A percentile compares a stretch with the other conserved stretches of the same genome.
Evolutionary conservation across 2,113 vertebrate species (phyloP).

Genomic region (Bufo gargarizans): DNA sequence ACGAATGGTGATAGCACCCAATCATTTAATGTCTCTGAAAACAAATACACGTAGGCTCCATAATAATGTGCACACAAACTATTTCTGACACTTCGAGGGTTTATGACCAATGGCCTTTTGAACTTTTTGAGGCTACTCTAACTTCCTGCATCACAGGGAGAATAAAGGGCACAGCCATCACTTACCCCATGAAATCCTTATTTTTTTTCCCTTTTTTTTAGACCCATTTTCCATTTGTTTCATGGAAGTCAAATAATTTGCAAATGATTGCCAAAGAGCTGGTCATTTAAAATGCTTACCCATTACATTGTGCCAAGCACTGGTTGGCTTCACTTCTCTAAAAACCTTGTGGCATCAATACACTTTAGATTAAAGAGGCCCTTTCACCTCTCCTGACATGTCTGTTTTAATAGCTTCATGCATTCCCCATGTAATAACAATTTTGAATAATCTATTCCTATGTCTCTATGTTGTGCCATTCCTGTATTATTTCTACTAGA

Average conservation of each 20-base stretch:
- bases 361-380: no score
- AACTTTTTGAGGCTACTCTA: neutral
- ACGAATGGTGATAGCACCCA: constrained; percentile 35
- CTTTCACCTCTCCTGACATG: no score
- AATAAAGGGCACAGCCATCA: neutral
- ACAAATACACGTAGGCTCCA: constrained; percentile 47
- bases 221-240: no score
- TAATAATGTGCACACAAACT: constrained; percentile 26
- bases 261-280: neutral
- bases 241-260: no score
- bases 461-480: no score
- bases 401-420: no score
- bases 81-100: neutral
- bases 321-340: no score
- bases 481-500: no score
- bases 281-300: neutral
- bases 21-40: constrained; percentile 36
- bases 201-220: neutral
- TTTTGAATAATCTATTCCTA: no score
- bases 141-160: neutral
- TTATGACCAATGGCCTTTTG: neutral
- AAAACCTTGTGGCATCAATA: no score
- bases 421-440: no score
- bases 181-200: neutral
- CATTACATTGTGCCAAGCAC: no score